Base-by-base conservation (phyloP, 2,113 vertebrate genomes). In the Nothoprocta pentlandii region DNA sequence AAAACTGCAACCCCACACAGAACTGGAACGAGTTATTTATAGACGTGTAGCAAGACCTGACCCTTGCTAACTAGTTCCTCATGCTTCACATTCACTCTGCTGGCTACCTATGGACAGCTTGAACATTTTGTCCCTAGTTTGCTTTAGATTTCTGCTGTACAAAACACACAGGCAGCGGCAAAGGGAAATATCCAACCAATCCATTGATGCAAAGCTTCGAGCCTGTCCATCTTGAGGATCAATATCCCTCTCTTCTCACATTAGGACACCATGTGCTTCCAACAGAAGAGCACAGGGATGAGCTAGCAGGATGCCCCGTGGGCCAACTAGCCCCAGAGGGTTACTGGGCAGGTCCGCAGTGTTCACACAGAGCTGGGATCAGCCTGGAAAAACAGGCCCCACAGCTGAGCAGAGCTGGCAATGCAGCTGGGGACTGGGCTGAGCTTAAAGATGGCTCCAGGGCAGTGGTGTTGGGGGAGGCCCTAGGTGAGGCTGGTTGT, bases 381-480 rank as follows among this genome's bases (percentile, higher is more conserved):
- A 41, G 68, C n/a, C 22, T 51, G 14, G 66, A n/a, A 5, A 22
- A 53, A 12, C 6, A 16, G 1, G 15, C 36, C 4, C n/a, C 8
- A 4, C 4, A 39, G 5, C 14, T 17, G 51, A 7, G 2, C 32
- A 62, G 3, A 58, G 2, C n/a, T 12, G 0, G 10, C 21, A 49
- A 3, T 4, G 10, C 14, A 84, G 7, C 1, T 2, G n/a, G 4
- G 28, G 28, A 30, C 16, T 30, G 54, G 19, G 3, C 39, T 75
- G 51, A 67, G 22, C 4, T 36, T 19, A 54, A 63, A 64, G 6
- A 49, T 19, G 34, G 7, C 58, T 9, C 36, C 42, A 56, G 23
- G 36, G 15, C 28, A 30, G 54, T 56, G 54, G 25, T 8, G 9
- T 39, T 1, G 34, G 25, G 63, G 80, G 10, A 71, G 53, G 21